A percentile compares a stretch with the other conserved stretches of the same genome.
phyloP scores from a whole-genome alignment of 2,797 vertebrate species.

The Novumbra hubbsi region DNA sequence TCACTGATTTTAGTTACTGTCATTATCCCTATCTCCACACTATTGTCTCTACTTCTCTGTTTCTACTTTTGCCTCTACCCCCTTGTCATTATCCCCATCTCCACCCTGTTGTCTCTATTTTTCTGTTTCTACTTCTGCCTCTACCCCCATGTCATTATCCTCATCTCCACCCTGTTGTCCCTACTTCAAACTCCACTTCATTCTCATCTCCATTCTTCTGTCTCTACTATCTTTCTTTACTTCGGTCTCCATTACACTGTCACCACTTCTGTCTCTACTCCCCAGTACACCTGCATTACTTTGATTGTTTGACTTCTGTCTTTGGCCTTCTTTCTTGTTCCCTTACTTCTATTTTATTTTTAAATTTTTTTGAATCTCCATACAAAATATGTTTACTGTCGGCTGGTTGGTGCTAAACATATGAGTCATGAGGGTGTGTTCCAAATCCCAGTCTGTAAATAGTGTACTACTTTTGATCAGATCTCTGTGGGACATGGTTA shows the following conservation, averaged over 20 bases:
- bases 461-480: too few relatives aligned
- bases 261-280: not conserved
- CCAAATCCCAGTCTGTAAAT: too few relatives aligned
- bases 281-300: too few relatives aligned
- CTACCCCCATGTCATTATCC: not conserved
- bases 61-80: too few relatives aligned
- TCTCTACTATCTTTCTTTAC: too few relatives aligned
- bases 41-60: too few relatives aligned
- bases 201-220: not conserved
- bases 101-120: too few relatives aligned
- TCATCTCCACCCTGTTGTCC: not conserved
- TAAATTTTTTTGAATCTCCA: not conserved
- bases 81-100: too few relatives aligned
- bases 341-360: not conserved
- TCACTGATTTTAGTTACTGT: too few relatives aligned
- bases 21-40: too few relatives aligned
- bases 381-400: conserved; percentile 12
- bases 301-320: not conserved
- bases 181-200: too few relatives aligned
- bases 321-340: not conserved
- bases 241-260: not conserved
- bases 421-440: not conserved
- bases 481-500: not conserved
- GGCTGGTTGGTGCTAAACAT: not conserved
- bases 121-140: too few relatives aligned